These are phyloP conservation scores for Colossoma macropomum DNA, from an alignment of 2,113 vertebrate species.

Conservation along the genomic window DNA sequence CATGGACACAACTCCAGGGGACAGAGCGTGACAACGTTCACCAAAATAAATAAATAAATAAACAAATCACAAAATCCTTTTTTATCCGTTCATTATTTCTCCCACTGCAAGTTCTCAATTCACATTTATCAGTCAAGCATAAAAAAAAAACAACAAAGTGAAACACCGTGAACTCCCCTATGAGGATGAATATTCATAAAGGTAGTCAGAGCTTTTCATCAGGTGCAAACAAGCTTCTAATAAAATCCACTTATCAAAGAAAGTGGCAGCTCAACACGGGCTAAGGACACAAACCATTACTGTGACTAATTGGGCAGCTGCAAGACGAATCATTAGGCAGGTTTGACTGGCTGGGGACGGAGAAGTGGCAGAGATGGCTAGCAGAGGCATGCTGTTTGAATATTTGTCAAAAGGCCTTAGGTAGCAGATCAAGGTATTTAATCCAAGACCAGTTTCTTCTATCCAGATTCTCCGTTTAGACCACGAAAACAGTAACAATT, in stretches of 20 bases:
- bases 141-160: not conserved
- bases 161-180: not conserved
- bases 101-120: not conserved
- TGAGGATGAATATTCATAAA: not conserved
- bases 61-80: not conserved
- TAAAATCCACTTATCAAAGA: conserved; percentile 12
- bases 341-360: conserved; percentile 3
- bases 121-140: not conserved
- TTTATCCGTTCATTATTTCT: not conserved
- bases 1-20: not conserved
- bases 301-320: conserved; percentile 1
- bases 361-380: not conserved
- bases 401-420: not conserved
- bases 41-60: not conserved
- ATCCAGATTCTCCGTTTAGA: not conserved
- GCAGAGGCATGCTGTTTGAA: not conserved
- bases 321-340: conserved; percentile 13
- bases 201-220: not conserved
- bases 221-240: conserved; percentile 19
- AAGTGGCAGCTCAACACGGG: conserved; percentile 10
- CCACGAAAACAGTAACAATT: not conserved
- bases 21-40: not conserved
- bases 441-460: too few relatives aligned
- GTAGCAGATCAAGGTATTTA: not conserved
- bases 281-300: not conserved